Evolutionary conservation across 2,888 invertebrate genomes (phyloP).

Genomic region (Frankliniella intonsa): DNA sequence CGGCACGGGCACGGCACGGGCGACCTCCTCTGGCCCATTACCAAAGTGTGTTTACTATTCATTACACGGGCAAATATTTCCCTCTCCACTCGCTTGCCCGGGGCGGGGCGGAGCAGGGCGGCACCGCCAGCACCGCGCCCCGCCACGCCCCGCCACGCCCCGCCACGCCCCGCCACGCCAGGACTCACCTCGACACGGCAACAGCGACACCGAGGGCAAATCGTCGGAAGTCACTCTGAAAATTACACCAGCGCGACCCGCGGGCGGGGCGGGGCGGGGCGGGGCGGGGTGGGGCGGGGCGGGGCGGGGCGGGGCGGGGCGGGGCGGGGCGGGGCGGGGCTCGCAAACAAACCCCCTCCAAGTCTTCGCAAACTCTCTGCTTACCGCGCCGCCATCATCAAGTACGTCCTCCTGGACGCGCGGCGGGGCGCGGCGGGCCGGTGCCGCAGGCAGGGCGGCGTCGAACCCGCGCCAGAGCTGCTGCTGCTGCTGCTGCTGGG

Average conservation of each 20-base stretch:
- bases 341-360: background rate
- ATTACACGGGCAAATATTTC: constrained; percentile 26
- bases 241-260: background rate
- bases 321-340: background rate
- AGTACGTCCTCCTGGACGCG: too few species aligned
- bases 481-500: too few species aligned
- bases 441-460: too few species aligned
- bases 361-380: background rate
- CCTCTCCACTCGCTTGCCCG: background rate
- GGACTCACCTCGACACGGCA: background rate
- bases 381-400: too few species aligned
- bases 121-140: background rate
- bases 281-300: background rate
- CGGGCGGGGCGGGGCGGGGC: background rate
- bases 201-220: background rate
- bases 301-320: background rate
- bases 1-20: too few species aligned
- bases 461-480: too few species aligned
- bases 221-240: background rate
- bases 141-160: background rate
- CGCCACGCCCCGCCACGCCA: background rate
- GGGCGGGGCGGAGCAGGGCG: background rate
- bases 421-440: too few species aligned
- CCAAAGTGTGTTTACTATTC: constrained; percentile 23
- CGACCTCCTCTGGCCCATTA: background rate